phyloP scores from a whole-genome alignment of 2,113 vertebrate species.

The Etia nguti region DNA sequence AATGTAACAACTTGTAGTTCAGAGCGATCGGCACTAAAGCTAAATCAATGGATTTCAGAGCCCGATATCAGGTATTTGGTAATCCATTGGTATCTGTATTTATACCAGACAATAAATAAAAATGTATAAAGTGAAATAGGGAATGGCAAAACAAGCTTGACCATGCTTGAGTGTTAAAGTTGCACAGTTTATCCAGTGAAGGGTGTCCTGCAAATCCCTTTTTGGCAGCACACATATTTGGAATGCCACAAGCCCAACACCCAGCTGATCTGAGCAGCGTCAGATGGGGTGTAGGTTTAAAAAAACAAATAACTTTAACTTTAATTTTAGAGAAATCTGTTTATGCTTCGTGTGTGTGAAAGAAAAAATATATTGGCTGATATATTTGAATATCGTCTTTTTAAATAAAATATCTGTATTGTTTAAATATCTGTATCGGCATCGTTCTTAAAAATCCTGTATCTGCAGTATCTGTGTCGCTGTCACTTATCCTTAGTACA shows the following conservation, averaged over 20 bases:
- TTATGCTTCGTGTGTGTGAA: not conserved
- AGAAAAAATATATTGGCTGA: not conserved
- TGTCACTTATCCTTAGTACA: not conserved
- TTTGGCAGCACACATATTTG: not conserved
- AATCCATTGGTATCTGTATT: not conserved
- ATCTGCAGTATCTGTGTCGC: not conserved
- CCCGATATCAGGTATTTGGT: not conserved
- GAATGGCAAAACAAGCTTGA: not conserved
- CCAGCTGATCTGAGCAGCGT: not conserved
- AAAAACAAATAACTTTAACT: not conserved
- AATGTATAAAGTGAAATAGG: not conserved
- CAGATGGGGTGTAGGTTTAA: not conserved
- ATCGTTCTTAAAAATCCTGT: not conserved
- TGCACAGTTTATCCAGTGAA: not conserved
- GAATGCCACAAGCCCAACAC: not conserved
- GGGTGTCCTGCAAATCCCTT: not conserved
- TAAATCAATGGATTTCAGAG: not conserved
- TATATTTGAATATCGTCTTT: not conserved
- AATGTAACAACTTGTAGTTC: not conserved
- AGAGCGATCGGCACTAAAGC: rapidly evolving
- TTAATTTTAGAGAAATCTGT: not conserved
- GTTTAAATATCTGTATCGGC: not conserved
- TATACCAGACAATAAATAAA: not conserved
- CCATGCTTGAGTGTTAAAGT: not conserved
- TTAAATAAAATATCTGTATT: not conserved